Evolutionary conservation across 2,797 vertebrate species (phyloP), one percentile per base, ranked within the genome.

Genomic region (Luscinia luscinia): DNA sequence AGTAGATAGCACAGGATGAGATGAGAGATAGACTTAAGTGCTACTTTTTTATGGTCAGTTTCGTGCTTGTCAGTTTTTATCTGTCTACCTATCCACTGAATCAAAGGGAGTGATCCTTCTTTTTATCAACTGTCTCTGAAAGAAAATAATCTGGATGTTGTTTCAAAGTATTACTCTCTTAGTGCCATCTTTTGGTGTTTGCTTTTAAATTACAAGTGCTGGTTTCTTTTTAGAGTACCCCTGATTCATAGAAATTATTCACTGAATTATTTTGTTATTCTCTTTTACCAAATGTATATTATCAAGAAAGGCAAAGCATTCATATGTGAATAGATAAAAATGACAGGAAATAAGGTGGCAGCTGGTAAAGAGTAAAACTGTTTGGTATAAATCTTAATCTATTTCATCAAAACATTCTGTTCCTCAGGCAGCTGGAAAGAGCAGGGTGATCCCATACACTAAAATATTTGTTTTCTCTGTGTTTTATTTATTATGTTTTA

Each of bases 391-490:
- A 91, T 67, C 69, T 36, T 38, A 58, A 54, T 77, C 80, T 93
- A 93, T 95, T 95, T 94, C 70, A 95, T 93, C 76, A 97, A 96
- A 97, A 96, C 79, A 94, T 92, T 95, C 92, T 93, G 77, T 51
- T 94, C 78, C 70, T 95, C 15, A 3, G 67, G 55, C 79, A 88
- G 72, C 59, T 96, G 93, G 83, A 92, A 90, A 80, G 38, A 84
- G 90, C 80, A 84, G 73, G 57, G 68, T 82, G 90, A 96, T 93
- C 79, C 95, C 77, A 92, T 32, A 84, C 81, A 79, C 0, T 20
- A 96, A 97, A 96, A 96, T 78, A 94, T 87, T 97, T 95, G 87
- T 80, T 94, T 95, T 95, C 73, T 86, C 87, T 95, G 54, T 92
- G 49, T 72, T 90, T 86, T 86, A 89, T 92, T 94, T 96, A 90